These are phyloP conservation scores for Corythaixoides concolor DNA, from an alignment of 2,113 vertebrate species.

Conservation along the genomic window DNA sequence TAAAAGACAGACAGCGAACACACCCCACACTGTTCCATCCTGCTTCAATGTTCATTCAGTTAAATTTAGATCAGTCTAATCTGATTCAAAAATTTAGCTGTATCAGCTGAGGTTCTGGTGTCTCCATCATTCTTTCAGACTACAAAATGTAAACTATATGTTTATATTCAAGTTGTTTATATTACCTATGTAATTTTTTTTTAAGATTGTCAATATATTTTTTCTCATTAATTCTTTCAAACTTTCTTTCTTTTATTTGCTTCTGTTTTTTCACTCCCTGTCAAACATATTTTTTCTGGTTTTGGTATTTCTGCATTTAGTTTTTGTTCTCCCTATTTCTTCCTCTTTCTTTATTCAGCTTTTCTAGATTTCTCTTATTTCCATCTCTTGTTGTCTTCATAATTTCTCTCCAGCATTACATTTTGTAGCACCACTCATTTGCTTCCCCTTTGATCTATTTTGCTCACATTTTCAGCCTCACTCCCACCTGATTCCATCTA, in stretches of 20 bases:
- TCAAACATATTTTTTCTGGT: not conserved
- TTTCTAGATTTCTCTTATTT: not conserved
- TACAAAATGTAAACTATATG: not conserved
- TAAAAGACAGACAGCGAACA: not conserved
- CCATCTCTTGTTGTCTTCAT: not conserved
- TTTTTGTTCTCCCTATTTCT: not conserved
- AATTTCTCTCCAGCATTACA: not conserved
- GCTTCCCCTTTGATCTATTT: not conserved
- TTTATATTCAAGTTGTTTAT: not conserved
- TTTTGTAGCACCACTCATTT: not conserved
- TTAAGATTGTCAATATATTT: not conserved
- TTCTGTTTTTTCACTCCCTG: not conserved
- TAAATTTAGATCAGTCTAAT: not conserved
- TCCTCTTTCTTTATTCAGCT: not conserved
- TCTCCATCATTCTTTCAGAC: not conserved
- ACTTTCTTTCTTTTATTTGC: not conserved
- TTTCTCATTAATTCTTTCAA: not conserved
- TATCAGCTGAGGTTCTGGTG: not conserved
- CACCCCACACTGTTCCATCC: not conserved
- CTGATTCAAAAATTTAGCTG: not conserved
- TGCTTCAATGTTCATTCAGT: not conserved
- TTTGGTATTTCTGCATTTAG: not conserved
- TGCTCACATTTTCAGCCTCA: not conserved
- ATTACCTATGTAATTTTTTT: not conserved
- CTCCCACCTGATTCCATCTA: not conserved